A percentile compares a stretch with the other conserved stretches of the same genome.
These are phyloP conservation scores for Melanotaenia pygmaea DNA, from an alignment of 2,797 vertebrate genomes.

Conservation along the genomic window DNA sequence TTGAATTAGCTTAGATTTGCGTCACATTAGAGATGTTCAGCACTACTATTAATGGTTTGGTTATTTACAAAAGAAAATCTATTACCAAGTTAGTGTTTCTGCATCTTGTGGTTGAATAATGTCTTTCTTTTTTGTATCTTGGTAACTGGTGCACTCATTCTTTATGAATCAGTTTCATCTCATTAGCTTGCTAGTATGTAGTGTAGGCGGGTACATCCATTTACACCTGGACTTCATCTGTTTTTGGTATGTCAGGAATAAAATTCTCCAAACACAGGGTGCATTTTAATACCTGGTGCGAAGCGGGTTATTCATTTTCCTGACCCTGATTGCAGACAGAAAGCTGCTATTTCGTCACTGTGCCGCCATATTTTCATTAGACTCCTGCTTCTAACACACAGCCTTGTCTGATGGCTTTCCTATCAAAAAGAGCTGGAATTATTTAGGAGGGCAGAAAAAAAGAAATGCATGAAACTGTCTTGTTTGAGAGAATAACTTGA, in stretches of 20 bases:
- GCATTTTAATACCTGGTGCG: conserved; percentile 50
- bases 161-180: conserved; percentile 22
- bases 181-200: conserved; percentile 25
- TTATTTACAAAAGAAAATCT: neutral
- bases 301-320: conserved; percentile 60
- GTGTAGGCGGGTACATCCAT: conserved; percentile 13
- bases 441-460: conserved; percentile 53
- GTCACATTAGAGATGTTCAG: neutral
- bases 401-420: conserved; percentile 50
- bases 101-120: neutral
- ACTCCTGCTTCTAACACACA: conserved; percentile 48
- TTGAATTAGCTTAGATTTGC: conserved; percentile 7
- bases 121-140: neutral
- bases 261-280: conserved; percentile 28
- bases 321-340: conserved; percentile 69
- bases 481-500: conserved; percentile 69
- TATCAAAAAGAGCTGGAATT: conserved; percentile 60
- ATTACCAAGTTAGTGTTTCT: neutral
- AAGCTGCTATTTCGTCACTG: conserved; percentile 68
- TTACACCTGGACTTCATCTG: conserved; percentile 27
- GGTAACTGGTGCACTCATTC: conserved; percentile 2
- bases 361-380: conserved; percentile 62
- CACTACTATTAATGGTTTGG: neutral
- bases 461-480: conserved; percentile 69
- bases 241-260: conserved; percentile 30